Conservation (phyloP, 2,888 invertebrate genomes). For the Cactoblastis cactorum region DNA sequence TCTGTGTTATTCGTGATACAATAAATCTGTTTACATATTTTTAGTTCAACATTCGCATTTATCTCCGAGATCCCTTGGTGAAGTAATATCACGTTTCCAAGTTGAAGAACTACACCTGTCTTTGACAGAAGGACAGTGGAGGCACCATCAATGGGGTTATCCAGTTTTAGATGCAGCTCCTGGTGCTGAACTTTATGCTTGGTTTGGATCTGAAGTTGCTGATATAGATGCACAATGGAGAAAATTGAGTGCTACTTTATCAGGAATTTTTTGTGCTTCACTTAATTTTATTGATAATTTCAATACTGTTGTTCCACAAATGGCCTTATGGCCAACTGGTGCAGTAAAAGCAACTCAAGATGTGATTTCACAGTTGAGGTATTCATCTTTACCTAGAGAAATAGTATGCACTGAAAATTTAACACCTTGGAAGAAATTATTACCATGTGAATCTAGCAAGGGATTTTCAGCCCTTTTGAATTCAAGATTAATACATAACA, state of each 20-base stretch:
- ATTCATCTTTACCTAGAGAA: slow-evolving; percentile 96
- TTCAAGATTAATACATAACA: slow-evolving; percentile 94
- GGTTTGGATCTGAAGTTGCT: slow-evolving; percentile 86
- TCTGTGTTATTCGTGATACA: no score
- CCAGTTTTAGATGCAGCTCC: slow-evolving; percentile 93
- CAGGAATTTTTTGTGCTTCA: slow-evolving; percentile 97
- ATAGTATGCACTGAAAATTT: slow-evolving; percentile 99
- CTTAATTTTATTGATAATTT: slow-evolving; percentile 94
- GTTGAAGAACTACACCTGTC: slow-evolving; percentile 95
- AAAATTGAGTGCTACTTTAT: slow-evolving; percentile 91
- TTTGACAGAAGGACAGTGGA: slow-evolving; percentile 96
- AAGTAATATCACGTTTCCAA: slow-evolving; percentile 90
- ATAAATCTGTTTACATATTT: no score
- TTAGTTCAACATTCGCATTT: slow-evolving; percentile 90
- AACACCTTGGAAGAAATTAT: slow-evolving; percentile 98
- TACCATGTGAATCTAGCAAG: slow-evolving; percentile 95
- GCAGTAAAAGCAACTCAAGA: slow-evolving; percentile 69
- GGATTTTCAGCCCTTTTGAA: slow-evolving; percentile 94
- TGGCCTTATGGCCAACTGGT: slow-evolving; percentile 89
- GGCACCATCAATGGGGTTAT: slow-evolving; percentile 96
- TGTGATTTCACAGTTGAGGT: slow-evolving; percentile 81
- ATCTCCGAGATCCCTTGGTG: slow-evolving; percentile 93
- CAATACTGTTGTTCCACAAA: slow-evolving; percentile 91
- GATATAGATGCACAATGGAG: slow-evolving; percentile 93
- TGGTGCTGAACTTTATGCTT: slow-evolving; percentile 96